phyloP scores from a whole-genome alignment of 2,888 invertebrate genomes.

The Therioaphis trifolii region DNA sequence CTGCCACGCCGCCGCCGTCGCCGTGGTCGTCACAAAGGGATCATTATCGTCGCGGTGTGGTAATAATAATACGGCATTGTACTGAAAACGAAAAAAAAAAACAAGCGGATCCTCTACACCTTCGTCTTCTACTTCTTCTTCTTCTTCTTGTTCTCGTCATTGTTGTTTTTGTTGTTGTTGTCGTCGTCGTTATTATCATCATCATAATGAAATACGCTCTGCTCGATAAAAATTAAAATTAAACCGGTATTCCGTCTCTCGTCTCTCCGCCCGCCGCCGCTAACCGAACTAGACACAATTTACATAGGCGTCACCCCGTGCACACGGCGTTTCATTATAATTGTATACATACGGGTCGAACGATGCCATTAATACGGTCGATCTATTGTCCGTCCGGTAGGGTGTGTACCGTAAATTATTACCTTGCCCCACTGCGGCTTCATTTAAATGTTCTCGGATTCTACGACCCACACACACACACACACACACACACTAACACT shows the following conservation, averaged over 20 bases:
- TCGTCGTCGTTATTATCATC: too few species aligned
- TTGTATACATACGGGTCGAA: conserved; percentile 20
- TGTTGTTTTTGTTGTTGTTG: too few species aligned
- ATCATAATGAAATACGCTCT: conserved; percentile 4
- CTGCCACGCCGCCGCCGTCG: too few species aligned
- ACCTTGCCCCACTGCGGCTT: conserved; percentile 3
- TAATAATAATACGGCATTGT: background rate
- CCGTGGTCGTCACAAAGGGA: conserved; percentile 14
- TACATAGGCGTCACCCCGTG: conserved; percentile 6
- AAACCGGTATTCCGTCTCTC: conserved; percentile 41
- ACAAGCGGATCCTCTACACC: background rate
- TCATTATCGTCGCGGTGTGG: conserved; percentile 23
- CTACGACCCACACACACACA: background rate
- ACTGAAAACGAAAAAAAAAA: background rate
- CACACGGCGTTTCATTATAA: conserved; percentile 3
- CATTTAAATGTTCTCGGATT: conserved; percentile 38
- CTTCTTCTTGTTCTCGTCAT: too few species aligned
- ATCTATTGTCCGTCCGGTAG: conserved; percentile 4
- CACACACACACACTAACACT: background rate
- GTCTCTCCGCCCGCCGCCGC: background rate
- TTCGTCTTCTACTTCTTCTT: too few species aligned
- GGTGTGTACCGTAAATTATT: conserved; percentile 48
- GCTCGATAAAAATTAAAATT: conserved; percentile 13
- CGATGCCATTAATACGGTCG: conserved; percentile 41
- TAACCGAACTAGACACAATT: background rate